Percentiles rank a stretch among this genome's conserved stretches.
phyloP scores from a whole-genome alignment of 2,113 vertebrate genomes.

The Galbula dea region DNA sequence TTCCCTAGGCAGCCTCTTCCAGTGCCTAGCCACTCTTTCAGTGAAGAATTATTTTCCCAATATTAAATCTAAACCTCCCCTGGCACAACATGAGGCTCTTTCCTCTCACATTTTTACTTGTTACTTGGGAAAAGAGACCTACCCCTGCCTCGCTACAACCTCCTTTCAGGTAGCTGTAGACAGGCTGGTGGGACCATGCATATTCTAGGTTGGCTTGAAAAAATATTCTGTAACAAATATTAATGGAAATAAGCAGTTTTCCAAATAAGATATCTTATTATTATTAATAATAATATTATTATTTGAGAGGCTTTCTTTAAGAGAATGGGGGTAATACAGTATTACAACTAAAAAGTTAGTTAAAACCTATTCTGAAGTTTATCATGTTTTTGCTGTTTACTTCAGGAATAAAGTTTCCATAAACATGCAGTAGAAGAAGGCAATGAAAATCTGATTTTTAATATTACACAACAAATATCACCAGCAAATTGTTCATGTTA shows the following conservation, averaged over 20 bases:
- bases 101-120: too few species aligned
- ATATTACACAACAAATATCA: not conserved
- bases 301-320: not conserved
- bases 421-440: not conserved
- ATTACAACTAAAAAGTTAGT: not conserved
- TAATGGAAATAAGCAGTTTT: not conserved
- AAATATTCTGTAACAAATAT: not conserved
- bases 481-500: not conserved
- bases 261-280: not conserved
- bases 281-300: too few species aligned
- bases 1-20: too few species aligned
- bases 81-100: too few species aligned
- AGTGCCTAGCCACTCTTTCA: too few species aligned
- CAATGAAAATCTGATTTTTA: not conserved
- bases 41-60: too few species aligned
- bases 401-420: not conserved
- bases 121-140: too few species aligned
- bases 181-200: too few species aligned
- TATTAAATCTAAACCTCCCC: too few species aligned
- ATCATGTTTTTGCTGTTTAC: too few species aligned
- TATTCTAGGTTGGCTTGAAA: not conserved
- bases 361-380: not conserved
- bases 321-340: not conserved
- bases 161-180: too few species aligned
- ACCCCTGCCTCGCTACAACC: too few species aligned